Percentiles rank a stretch among this genome's conserved stretches.
These are phyloP conservation scores for Ceratitis capitata DNA, from an alignment of 1,140 invertebrate genomes.

Conservation along the genomic window DNA sequence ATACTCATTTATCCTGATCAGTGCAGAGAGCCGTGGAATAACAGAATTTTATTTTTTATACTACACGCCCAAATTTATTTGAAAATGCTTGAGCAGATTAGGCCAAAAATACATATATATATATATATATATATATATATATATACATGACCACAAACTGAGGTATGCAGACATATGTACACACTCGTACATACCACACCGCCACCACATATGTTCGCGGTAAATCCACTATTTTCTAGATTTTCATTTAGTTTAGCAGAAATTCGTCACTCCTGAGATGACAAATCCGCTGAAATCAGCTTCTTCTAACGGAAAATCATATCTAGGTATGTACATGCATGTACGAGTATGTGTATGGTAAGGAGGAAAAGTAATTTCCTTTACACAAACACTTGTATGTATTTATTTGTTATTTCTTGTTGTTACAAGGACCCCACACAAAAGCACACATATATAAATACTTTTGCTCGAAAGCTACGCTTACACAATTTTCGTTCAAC, in stretches of 20 bases:
- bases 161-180: no score
- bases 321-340: no score
- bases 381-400: background rate
- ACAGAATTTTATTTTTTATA: background rate
- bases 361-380: background rate
- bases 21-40: background rate
- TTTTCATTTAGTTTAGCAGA: background rate
- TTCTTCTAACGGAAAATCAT: background rate
- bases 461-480: background rate
- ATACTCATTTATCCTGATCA: background rate
- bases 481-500: background rate
- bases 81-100: no score
- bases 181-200: no score
- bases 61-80: background rate
- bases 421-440: background rate
- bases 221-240: background rate
- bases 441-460: background rate
- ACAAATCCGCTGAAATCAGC: background rate
- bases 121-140: no score
- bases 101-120: no score
- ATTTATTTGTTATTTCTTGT: background rate
- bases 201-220: background rate
- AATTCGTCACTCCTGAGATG: background rate
- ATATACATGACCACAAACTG: no score
- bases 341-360: background rate